Evolutionary conservation across 2,113 vertebrate species (phyloP).

Genomic region (Cyprinodon brontotheroides): DNA sequence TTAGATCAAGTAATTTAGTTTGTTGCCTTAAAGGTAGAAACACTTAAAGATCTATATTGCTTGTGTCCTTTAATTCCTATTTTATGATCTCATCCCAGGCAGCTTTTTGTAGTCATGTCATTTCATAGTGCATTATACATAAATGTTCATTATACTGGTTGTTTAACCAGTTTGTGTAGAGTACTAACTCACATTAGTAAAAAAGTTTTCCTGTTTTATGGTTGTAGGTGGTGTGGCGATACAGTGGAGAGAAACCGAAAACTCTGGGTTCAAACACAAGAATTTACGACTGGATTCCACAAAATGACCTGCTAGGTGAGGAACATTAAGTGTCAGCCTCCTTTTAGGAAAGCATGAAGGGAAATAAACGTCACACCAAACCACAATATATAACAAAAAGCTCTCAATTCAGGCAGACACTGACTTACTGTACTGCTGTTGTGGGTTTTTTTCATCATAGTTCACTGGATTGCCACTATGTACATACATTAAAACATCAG

Average conservation of each 20-base stretch:
- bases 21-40: too few species aligned
- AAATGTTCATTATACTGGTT: too few species aligned
- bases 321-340: not conserved
- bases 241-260: constrained; percentile 82
- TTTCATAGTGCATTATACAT: too few species aligned
- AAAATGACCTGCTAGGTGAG: constrained; percentile 89
- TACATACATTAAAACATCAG: too few species aligned
- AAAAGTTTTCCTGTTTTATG: not conserved
- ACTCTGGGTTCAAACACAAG: constrained; percentile 83
- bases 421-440: constrained; percentile 44
- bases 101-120: too few species aligned
- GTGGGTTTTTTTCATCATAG: constrained; percentile 78
- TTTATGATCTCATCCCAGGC: too few species aligned
- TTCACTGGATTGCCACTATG: constrained; percentile 83
- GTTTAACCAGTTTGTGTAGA: not conserved
- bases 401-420: constrained; percentile 82
- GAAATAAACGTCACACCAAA: not conserved
- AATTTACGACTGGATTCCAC: constrained; percentile 87
- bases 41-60: too few species aligned
- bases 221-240: constrained; percentile 87
- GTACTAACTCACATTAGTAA: not conserved
- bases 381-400: constrained; percentile 69
- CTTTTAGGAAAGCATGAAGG: not conserved
- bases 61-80: too few species aligned
- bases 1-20: too few species aligned